Evolutionary conservation across 2,797 vertebrate genomes (phyloP).

Genomic region (Sebastes umbrosus): DNA sequence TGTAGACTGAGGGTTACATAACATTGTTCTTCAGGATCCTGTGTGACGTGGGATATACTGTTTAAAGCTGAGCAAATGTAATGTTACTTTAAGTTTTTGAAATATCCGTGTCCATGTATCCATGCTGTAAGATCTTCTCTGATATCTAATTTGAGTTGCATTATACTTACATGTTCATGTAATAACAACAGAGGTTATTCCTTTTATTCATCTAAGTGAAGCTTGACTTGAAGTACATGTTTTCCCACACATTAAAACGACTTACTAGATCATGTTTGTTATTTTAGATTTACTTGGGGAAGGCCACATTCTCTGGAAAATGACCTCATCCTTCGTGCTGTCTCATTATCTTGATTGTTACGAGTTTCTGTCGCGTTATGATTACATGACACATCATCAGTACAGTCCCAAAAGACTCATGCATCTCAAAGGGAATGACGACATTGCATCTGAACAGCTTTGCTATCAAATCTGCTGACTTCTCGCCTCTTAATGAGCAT

Average conservation of each 20-base stretch:
- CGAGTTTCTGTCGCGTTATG: conserved; percentile 34
- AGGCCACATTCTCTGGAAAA: background rate
- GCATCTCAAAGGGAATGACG: background rate
- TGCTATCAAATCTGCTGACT: background rate
- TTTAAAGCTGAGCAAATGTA: background rate
- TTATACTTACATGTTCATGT: background rate
- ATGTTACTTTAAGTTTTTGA: background rate
- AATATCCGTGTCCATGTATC: background rate
- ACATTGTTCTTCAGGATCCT: background rate
- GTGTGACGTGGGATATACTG: background rate
- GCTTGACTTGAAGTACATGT: background rate
- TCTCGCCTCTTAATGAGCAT: background rate
- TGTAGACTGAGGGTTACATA: background rate
- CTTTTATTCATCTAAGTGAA: background rate
- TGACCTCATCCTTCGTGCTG: background rate
- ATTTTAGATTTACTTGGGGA: background rate
- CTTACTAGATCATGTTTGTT: background rate
- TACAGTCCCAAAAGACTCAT: background rate
- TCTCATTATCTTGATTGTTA: background rate
- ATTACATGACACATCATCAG: background rate
- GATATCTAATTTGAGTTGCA: background rate
- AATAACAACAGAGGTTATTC: background rate
- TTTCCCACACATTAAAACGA: background rate
- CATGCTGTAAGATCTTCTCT: background rate
- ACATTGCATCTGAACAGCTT: background rate